These are phyloP conservation scores for Rutilus rutilus DNA, from an alignment of 2,113 vertebrate genomes.

Conservation along the genomic window DNA sequence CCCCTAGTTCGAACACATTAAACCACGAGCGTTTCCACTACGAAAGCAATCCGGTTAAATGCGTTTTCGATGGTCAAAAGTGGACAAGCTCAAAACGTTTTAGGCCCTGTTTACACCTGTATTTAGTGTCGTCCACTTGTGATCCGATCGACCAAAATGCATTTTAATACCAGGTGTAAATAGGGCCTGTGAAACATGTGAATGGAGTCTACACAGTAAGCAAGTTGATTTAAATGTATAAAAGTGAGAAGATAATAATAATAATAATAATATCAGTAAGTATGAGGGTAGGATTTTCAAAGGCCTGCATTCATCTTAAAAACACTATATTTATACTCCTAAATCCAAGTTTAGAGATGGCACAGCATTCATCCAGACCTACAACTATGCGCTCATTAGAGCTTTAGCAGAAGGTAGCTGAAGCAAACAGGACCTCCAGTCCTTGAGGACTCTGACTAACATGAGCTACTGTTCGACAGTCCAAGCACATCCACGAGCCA, in stretches of 20 bases:
- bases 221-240: background rate
- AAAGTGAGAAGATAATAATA: background rate
- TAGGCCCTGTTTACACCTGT: too few species aligned
- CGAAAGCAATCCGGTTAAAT: too few species aligned
- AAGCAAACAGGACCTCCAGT: conserved; percentile 9
- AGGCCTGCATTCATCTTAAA: background rate
- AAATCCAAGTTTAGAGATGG: background rate
- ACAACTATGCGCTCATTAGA: background rate
- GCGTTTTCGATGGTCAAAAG: too few species aligned
- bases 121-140: too few species aligned
- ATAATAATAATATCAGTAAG: background rate
- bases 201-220: background rate
- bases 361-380: background rate
- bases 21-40: too few species aligned
- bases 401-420: background rate
- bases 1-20: too few species aligned
- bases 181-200: background rate
- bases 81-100: too few species aligned
- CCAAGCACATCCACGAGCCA: conserved; percentile 57
- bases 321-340: background rate
- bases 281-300: background rate
- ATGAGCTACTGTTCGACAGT: conserved; percentile 66
- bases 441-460: background rate
- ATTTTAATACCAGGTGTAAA: too few species aligned
- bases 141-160: too few species aligned